A percentile compares a stretch with the other conserved stretches of the same genome.
Evolutionary conservation across 2,888 invertebrate species (phyloP).

Genomic region (Peribatodes rhomboidaria): DNA sequence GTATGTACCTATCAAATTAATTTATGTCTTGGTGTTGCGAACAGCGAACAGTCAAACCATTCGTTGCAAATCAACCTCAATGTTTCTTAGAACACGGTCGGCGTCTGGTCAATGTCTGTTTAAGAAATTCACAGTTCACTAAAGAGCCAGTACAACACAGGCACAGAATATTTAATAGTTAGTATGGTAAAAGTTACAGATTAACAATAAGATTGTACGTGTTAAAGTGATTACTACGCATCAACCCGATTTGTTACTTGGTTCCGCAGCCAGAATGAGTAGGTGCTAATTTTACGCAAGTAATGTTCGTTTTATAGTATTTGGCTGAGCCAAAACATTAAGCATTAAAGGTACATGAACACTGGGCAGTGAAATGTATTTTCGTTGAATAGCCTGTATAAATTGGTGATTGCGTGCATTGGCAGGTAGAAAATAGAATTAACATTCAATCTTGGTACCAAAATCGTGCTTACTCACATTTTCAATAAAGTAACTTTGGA

Average conservation of each 20-base stretch:
- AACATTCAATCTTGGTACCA: not conserved
- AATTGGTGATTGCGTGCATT: not conserved
- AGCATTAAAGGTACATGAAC: constrained; percentile 15
- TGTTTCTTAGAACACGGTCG: constrained; percentile 52
- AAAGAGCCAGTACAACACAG: constrained; percentile 19
- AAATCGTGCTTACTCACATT: not conserved
- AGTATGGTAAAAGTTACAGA: constrained; percentile 12
- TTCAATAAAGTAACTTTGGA: not conserved
- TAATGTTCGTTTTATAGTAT: constrained; percentile 31
- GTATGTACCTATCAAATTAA: too few relatives aligned
- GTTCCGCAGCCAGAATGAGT: constrained; percentile 27
- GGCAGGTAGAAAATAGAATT: constrained; percentile 8
- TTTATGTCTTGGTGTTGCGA: constrained; percentile 27
- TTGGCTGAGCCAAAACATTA: constrained; percentile 26
- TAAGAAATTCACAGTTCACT: constrained; percentile 31
- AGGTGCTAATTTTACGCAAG: constrained; percentile 37
- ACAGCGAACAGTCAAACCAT: constrained; percentile 48
- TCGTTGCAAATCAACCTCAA: constrained; percentile 59
- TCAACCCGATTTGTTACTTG: constrained; percentile 25
- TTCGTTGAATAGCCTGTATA: not conserved
- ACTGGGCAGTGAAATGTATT: not conserved
- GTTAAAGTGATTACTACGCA: constrained; percentile 27
- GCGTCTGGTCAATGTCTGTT: constrained; percentile 62
- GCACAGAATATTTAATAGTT: constrained; percentile 19
- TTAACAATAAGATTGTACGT: constrained; percentile 5